These are phyloP conservation scores for Sepiola atlantica DNA, from an alignment of 2,888 invertebrate species.

Conservation along the genomic window DNA sequence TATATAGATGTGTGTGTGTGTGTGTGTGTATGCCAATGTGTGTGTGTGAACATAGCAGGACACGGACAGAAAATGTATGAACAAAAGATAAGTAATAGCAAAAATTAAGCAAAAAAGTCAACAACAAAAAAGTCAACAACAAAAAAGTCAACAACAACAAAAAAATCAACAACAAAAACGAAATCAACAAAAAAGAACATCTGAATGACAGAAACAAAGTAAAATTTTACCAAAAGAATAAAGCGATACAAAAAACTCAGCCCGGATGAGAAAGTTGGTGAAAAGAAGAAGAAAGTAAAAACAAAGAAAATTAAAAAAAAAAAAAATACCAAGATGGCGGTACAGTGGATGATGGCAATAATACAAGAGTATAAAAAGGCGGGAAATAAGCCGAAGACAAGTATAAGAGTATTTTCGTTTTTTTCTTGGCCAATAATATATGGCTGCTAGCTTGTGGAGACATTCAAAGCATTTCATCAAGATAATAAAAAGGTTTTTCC, in stretches of 20 bases:
- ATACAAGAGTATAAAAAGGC: not conserved
- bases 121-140: not conserved
- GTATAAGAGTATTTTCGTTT: not conserved
- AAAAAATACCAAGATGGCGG: not conserved
- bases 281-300: not conserved
- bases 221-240: not conserved
- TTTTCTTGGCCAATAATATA: not conserved
- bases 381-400: conserved; percentile 12
- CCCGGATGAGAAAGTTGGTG: not conserved
- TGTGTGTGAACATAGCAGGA: not conserved
- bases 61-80: not conserved
- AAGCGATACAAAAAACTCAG: not conserved
- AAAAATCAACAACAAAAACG: not conserved
- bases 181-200: not conserved
- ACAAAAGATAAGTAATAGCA: not conserved
- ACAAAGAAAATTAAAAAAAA: too few relatives aligned
- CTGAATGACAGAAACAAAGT: not conserved
- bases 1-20: too few relatives aligned
- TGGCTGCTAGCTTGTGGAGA: conserved; percentile 32
- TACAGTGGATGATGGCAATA: not conserved
- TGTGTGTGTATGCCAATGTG: too few relatives aligned
- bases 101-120: not conserved
- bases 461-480: conserved; percentile 21
- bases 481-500: conserved; percentile 10
- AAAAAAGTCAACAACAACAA: not conserved